Evolutionary conservation across 2,888 invertebrate genomes (phyloP), one percentile per base, ranked within the genome.

Genomic region (Drosophila fungiperda): DNA sequence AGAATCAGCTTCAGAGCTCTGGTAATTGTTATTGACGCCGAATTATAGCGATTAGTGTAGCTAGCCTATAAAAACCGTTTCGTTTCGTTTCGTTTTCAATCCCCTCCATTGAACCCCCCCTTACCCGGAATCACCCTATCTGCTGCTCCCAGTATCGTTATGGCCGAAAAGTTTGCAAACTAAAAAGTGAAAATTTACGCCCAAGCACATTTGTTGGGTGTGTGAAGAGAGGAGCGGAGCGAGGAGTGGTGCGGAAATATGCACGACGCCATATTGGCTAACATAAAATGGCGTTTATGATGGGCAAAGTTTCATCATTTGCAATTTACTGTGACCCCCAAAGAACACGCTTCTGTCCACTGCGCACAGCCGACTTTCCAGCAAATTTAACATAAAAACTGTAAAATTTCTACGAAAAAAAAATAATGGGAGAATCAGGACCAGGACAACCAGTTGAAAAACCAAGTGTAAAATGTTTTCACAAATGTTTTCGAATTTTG

Each of bases 241-340:
- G 42, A 8, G 58, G 52, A 9, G 29, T n/a, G 38, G 36, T 29
- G 4, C 45, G 50, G 54, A 68, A 59, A 54, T 68, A 58, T 74
- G 52, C 42, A 60, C 71, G 75, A 81, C 86, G 83, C 82, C 84
- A 83, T 83, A 84, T 83, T 83, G 84, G 83, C 75, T 86, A 86
- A 82, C 83, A 83, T 83, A 76, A 84, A 84, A 86, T 83, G 84
- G 82, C 83, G 83, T 83, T 84, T 86, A 83, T 86, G 86, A 86
- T 84, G 83, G 86, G 74, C 83, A 84, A 84, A 84, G 77, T 84
- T 84, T 83, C 82, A 82, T 82, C 83, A 83, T 83, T 83, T 85
- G 85, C 83, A 83, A 85, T 85, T 83, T 81, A 72, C 68, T 76
- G 62, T 80, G 71, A 82, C 83, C 76, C 70, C 72, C 62, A 50